These are phyloP conservation scores for Cranoglanis bouderius DNA, from an alignment of 2,113 vertebrate species.

Conservation along the genomic window DNA sequence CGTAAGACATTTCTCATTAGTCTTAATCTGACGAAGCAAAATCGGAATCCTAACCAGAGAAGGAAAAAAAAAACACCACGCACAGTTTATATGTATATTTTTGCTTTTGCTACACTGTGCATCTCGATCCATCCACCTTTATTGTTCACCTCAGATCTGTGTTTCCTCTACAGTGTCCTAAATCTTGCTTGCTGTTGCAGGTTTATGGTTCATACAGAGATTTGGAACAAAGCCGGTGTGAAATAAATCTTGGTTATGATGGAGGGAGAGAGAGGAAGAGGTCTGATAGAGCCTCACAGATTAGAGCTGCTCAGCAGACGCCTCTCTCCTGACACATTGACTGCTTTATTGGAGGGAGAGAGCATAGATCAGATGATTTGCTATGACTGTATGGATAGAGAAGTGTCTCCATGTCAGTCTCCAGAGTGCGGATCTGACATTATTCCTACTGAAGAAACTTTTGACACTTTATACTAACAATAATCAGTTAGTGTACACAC, in stretches of 20 bases:
- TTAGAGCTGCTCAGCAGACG: neutral
- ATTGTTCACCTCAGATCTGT: neutral
- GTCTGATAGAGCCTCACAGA: constrained; percentile 1
- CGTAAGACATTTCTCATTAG: constrained; percentile 42
- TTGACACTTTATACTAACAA: neutral
- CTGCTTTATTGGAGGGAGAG: constrained; percentile 28
- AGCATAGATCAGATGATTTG: constrained; percentile 26
- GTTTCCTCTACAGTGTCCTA: neutral
- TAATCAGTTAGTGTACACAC: too few relatives aligned
- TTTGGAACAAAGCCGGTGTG: constrained; percentile 24
- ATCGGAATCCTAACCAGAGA: neutral
- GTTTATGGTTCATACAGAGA: constrained; percentile 33
- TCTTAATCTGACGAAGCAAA: constrained; percentile 23
- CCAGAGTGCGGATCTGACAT: neutral
- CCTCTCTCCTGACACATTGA: constrained; percentile 4
- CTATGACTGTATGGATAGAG: constrained; percentile 25
- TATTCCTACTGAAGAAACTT: neutral
- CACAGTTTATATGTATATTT: neutral
- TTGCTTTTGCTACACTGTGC: neutral
- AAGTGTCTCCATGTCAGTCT: neutral
- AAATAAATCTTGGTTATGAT: constrained; percentile 43
- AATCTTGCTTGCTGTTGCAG: constrained; percentile 26
- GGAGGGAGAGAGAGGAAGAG: neutral
- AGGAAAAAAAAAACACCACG: neutral
- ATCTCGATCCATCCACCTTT: neutral